Evolutionary conservation across 2,888 invertebrate species (phyloP).

Genomic region (Philereme transversata): DNA sequence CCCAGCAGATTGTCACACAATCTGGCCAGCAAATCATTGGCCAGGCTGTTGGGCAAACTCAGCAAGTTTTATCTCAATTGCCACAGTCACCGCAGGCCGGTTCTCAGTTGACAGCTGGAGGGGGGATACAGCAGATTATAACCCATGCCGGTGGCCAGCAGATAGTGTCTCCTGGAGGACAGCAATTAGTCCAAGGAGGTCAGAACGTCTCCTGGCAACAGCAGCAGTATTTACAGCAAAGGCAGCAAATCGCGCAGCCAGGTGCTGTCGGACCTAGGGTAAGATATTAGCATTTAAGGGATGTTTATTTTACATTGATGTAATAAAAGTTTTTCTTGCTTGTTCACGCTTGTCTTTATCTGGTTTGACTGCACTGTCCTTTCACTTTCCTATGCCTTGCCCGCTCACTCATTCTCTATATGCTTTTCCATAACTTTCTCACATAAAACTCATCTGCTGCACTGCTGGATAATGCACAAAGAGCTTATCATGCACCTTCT

Average conservation of each 20-base stretch:
- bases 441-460: background rate
- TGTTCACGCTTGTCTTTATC: conserved; percentile 34
- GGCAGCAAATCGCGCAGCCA: conserved; percentile 80
- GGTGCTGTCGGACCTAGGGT: conserved; percentile 80
- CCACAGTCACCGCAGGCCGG: conserved; percentile 74
- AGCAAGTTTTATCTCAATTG: conserved; percentile 73
- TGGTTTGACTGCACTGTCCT: conserved; percentile 11
- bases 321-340: conserved; percentile 15
- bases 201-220: conserved; percentile 80
- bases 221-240: conserved; percentile 77
- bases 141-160: conserved; percentile 78
- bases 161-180: conserved; percentile 75
- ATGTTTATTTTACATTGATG: background rate
- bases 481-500: too few species aligned
- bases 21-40: conserved; percentile 77
- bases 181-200: conserved; percentile 74
- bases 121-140: conserved; percentile 80
- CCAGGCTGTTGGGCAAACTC: conserved; percentile 68
- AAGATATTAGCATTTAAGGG: conserved; percentile 39
- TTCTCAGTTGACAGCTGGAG: conserved; percentile 59
- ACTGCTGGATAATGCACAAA: background rate
- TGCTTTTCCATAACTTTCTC: background rate
- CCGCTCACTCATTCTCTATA: background rate
- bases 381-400: background rate
- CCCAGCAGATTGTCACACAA: conserved; percentile 78